A percentile compares a stretch with the other conserved stretches of the same genome.
Conservation (phyloP, 2,888 invertebrate genomes). For the Monoplex corrugatus region DNA sequence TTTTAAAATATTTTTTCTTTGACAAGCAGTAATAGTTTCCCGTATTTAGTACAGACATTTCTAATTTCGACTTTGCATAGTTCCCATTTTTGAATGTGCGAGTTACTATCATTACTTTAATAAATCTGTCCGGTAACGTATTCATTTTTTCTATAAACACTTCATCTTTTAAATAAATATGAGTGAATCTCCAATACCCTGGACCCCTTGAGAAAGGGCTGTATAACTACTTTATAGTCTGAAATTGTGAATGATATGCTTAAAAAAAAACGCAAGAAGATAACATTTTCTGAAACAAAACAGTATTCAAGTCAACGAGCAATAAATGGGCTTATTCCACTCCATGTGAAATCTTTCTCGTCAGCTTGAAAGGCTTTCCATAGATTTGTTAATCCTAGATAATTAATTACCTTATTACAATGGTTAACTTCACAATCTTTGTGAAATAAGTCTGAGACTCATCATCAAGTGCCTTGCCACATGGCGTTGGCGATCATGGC, state of each 20-base stretch:
- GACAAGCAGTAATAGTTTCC: not conserved
- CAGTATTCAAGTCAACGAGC: too few relatives aligned
- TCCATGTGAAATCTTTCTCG: too few relatives aligned
- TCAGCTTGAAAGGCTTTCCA: too few relatives aligned
- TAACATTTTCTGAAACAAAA: too few relatives aligned
- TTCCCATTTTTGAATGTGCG: not conserved
- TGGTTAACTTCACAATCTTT: too few relatives aligned
- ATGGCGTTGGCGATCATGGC: too few relatives aligned
- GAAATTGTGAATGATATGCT: not conserved
- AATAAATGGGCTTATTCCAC: too few relatives aligned
- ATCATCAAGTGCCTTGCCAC: too few relatives aligned
- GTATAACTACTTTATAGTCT: not conserved
- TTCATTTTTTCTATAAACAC: not conserved
- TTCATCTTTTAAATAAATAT: not conserved
- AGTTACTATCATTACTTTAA: not conserved
- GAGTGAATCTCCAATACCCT: not conserved
- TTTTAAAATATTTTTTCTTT: not conserved
- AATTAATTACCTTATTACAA: too few relatives aligned
- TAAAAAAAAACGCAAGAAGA: not conserved
- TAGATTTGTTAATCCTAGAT: too few relatives aligned
- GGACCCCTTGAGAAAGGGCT: not conserved
- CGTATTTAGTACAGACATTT: not conserved
- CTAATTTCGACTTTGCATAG: not conserved
- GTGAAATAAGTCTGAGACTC: too few relatives aligned
- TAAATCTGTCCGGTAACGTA: not conserved